phyloP scores from a whole-genome alignment of 2,888 invertebrate species.

The Drosophila infuscata region DNA sequence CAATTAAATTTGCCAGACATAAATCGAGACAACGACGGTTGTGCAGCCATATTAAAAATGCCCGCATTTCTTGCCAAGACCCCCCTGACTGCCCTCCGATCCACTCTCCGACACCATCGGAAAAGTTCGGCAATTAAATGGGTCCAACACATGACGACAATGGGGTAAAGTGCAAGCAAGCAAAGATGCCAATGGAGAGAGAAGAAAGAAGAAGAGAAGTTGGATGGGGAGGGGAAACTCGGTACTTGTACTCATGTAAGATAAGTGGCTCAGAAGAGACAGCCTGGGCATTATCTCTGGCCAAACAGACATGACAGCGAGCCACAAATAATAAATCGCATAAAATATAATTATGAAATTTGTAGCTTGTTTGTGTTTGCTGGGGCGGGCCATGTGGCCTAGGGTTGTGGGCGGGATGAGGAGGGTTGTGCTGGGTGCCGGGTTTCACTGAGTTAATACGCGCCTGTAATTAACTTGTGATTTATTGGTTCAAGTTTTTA shows the following conservation, averaged over 20 bases:
- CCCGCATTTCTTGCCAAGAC: slow-evolving; percentile 61
- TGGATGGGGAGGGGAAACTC: not conserved
- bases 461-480: slow-evolving; percentile 83
- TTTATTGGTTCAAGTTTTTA: slow-evolving; percentile 82
- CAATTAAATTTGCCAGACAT: slow-evolving; percentile 67
- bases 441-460: slow-evolving; percentile 79
- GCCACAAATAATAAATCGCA: slow-evolving; percentile 82
- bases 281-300: slow-evolving; percentile 74
- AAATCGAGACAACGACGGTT: slow-evolving; percentile 47
- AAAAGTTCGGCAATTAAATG: slow-evolving; percentile 79
- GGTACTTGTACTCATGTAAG: slow-evolving; percentile 24
- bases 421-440: slow-evolving; percentile 30
- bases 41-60: slow-evolving; percentile 53
- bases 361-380: slow-evolving; percentile 59
- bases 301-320: slow-evolving; percentile 78
- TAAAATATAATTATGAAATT: slow-evolving; percentile 84
- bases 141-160: slow-evolving; percentile 70
- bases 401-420: slow-evolving; percentile 5
- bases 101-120: not conserved
- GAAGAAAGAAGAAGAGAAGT: not conserved
- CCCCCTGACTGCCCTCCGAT: not conserved
- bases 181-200: not conserved
- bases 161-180: slow-evolving; percentile 48
- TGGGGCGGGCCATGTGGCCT: slow-evolving; percentile 29
- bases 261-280: slow-evolving; percentile 58